Base-by-base conservation (phyloP, 2,888 invertebrate species). In the Ligdia adustata region DNA sequence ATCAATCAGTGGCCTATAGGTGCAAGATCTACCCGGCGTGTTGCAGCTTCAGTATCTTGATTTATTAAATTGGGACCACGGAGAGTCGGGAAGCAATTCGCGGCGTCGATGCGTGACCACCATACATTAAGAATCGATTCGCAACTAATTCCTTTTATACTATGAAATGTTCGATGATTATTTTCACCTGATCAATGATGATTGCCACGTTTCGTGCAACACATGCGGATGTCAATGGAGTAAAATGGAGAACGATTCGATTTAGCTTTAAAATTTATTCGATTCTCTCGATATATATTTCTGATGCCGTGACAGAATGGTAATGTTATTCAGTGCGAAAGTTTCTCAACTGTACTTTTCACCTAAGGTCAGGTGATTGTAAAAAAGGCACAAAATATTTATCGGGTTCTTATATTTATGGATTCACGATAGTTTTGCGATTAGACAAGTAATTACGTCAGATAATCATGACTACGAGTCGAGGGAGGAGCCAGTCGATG, bases 1-100 rank as follows among this genome's bases (percentile, higher is more conserved):
- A 60, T 70, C 69, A 68, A 69, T 72, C 66, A 72, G 66, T 66
- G 48, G 55, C 64, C 57, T 64, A 70, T 72, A 67, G 68, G 61
- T 69, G 72, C 59, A 64, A 66, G 68, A 64, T 73, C 64, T n/a
- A n/a, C n/a, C n/a, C 58, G 63, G 43, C 52, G 53, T n/a, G 57
- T 45, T 45, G 46, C 60, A 61, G 60, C 65, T 58, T 55, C 56
- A 66, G 64, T 56, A 64, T 59, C 71, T 72, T 80, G 79, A 80
- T 80, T 79, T 78, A 80, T 80, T 72, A 79, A 74, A 79, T 79
- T 76, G 74, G 66, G 67, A 66, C 59, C 69, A 67, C 64, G 35
- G 27, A 35, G 70, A 62, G 62, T 68, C 62, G 60, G 57, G 62
- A 63, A 62, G 66, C 57, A 57, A 61, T n/a, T 56, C 54, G 57